Evolutionary conservation across 1,140 invertebrate genomes (phyloP), one percentile per base, ranked within the genome.

Genomic region (Bombus difficillimus): DNA sequence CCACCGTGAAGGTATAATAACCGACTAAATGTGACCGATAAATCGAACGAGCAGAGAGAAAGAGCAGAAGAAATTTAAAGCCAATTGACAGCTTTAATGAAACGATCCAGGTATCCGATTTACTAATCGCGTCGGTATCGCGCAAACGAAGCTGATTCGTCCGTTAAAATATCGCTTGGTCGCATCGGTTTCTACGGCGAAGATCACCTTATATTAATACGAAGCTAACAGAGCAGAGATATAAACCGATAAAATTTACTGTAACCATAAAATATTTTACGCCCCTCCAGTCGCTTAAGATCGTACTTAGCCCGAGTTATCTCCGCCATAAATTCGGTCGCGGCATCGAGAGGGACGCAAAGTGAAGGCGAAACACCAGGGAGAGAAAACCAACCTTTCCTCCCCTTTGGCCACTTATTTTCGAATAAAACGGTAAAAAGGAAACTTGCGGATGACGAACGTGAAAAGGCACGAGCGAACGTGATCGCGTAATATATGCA

Each of bases 181-280:
- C 43, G 53, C 71, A 25, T 62, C 66, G 47, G 32, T 37, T 37
- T 80, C 37, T n/a, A n/a, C 25, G 39, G 2, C 37, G 43, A 28
- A 3, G 75, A 83, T 83, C 82, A 18, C 39, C 64, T 78, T 71
- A n/a, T 68, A 84, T 84, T 79, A 84, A 77, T 77, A 77, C 81
- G 39, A 34, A 41, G 39, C 43, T 80, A 80, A 81, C 78, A 71
- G 71, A 62, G 59, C 34, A 41, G 43, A 47, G 59, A 68, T 81
- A 81, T 81, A 81, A 85, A 81, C 79, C 71, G 78, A 81, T 73
- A 66, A 81, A 85, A 81, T 85, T 85, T 85, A 85, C 69, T 69
- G 69, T 81, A 85, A 85, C 78, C 78, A 68, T 85, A 85, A 85
- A 85, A 85, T 74, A 81, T 66, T 85, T 85, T 85, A 81, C 69